Conservation (phyloP, 2,888 invertebrate genomes). For the Ichneumoninae sp. region DNA sequence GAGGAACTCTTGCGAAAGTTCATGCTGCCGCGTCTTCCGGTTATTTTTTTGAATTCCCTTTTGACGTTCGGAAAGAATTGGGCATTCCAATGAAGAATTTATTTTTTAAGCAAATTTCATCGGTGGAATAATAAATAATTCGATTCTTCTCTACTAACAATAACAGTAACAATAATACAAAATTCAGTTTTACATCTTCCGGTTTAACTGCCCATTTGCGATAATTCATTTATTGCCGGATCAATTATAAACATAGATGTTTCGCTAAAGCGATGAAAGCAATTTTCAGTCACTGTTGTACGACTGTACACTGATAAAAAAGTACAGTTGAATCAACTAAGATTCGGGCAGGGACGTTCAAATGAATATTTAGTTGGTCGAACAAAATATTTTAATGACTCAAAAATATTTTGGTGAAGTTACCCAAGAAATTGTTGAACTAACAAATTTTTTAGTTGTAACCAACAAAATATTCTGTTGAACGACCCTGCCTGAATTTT, state of each 20-base stretch:
- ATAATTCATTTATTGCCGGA: background rate
- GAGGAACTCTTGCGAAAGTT: conserved; percentile 3
- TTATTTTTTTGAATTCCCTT: background rate
- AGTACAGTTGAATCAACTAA: too few species aligned
- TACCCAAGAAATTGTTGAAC: too few species aligned
- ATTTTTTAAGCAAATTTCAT: background rate
- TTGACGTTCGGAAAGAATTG: background rate
- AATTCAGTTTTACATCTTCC: background rate
- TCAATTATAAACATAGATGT: background rate
- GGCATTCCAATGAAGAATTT: background rate
- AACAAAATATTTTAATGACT: too few species aligned
- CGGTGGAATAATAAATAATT: background rate
- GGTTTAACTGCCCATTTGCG: background rate
- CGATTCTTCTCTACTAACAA: background rate
- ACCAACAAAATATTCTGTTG: too few species aligned
- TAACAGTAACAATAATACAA: background rate
- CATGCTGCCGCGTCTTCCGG: background rate
- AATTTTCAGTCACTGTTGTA: background rate
- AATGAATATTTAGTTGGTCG: too few species aligned
- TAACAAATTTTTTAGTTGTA: too few species aligned
- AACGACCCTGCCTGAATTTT: too few species aligned
- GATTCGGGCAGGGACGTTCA: too few species aligned
- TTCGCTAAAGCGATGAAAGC: background rate
- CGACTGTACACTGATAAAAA: too few species aligned
- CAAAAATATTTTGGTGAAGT: too few species aligned